A percentile compares a stretch with the other conserved stretches of the same genome.
Evolutionary conservation across 2,113 vertebrate species (phyloP).

Genomic region (Eulemur macaco): DNA sequence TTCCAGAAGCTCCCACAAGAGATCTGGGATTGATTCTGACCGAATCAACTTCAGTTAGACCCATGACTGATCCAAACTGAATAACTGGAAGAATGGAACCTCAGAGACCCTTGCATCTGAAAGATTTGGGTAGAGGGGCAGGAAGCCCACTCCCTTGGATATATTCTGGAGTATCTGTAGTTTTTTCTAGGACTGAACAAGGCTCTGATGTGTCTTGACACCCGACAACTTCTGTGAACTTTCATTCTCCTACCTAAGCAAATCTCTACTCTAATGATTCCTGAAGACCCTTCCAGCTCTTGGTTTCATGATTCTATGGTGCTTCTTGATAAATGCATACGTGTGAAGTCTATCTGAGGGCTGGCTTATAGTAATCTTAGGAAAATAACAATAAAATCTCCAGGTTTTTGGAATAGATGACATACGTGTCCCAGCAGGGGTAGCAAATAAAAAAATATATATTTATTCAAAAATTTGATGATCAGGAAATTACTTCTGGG

Average conservation of each 20-base stretch:
- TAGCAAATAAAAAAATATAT: constrained; percentile 69
- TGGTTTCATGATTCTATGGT: neutral
- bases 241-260: neutral
- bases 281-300: neutral
- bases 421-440: constrained; percentile 36
- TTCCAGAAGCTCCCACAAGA: neutral
- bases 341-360: constrained; percentile 21
- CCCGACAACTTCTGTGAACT: neutral
- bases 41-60: neutral
- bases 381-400: constrained; percentile 44
- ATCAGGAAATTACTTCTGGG: constrained; percentile 69
- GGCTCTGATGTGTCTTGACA: neutral
- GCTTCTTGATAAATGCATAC: neutral
- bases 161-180: neutral
- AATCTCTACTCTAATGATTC: neutral
- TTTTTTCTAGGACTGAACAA: neutral
- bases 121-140: neutral
- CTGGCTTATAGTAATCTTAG: constrained; percentile 36
- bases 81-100: neutral
- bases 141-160: neutral
- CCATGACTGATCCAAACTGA: neutral
- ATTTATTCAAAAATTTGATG: constrained; percentile 66
- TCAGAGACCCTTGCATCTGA: neutral
- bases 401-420: neutral
- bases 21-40: neutral